These are phyloP conservation scores for Plebejus anna DNA, from an alignment of 2,888 invertebrate genomes.

Conservation along the genomic window DNA sequence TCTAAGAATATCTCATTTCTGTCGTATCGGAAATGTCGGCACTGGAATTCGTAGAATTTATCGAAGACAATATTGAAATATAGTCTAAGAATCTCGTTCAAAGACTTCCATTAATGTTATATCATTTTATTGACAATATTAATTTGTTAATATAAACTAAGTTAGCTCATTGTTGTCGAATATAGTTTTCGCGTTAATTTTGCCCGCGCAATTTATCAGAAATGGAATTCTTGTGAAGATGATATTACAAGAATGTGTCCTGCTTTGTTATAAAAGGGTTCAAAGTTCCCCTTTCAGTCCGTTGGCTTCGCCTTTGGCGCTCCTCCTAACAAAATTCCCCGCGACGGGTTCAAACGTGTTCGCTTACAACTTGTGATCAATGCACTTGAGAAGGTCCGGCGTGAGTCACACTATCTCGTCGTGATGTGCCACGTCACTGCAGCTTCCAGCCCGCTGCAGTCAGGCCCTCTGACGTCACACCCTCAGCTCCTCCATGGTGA, in stretches of 20 bases:
- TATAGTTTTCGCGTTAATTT: not conserved
- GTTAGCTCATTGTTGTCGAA: not conserved
- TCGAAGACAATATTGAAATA: constrained; percentile 13
- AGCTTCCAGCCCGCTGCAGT: constrained; percentile 78
- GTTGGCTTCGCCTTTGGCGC: not conserved
- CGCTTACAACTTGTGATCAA: constrained; percentile 65
- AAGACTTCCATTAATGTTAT: not conserved
- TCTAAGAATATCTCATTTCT: not conserved
- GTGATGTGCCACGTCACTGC: constrained; percentile 73
- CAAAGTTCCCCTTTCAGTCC: not conserved
- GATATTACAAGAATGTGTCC: constrained; percentile 8
- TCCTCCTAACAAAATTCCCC: not conserved
- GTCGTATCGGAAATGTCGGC: not conserved
- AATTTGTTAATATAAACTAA: not conserved
- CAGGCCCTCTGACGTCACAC: constrained; percentile 87
- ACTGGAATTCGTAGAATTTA: not conserved
- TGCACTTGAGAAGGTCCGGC: constrained; percentile 76
- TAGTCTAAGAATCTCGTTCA: not conserved
- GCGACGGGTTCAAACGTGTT: constrained; percentile 5
- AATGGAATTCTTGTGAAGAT: not conserved
- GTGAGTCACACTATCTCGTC: constrained; percentile 77
- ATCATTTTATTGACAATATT: not conserved
- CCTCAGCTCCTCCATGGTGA: constrained; percentile 89
- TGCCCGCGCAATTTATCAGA: not conserved
- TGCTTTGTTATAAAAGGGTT: not conserved